Evolutionary conservation across 2,888 invertebrate genomes (phyloP), one percentile per base, ranked within the genome.

Genomic region (Pammene fasciana): DNA sequence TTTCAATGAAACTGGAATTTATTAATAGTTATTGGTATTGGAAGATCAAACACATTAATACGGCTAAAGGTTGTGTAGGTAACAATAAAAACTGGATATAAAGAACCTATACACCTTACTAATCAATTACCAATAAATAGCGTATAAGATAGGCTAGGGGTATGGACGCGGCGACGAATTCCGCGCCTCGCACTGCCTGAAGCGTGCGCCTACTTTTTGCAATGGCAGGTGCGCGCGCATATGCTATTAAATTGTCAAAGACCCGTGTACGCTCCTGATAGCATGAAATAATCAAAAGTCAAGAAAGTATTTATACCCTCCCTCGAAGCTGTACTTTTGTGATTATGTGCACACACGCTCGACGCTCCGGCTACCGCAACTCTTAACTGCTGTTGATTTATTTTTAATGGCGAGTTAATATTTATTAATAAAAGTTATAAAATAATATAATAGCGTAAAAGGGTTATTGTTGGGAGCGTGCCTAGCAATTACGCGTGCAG

Each of bases 181-280:
- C 91, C 88, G 83, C 88, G 86, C 90, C 86, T 84, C 88, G 78
- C 81, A 78, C 82, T 83, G 90, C 88, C 88, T 86, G 88, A 88
- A 90, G 91, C 92, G 88, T 89, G 90, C 84, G 85, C 85, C 86
- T 87, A 87, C 87, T 92, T 92, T 92, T 92, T 92, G 91, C 90
- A 89, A 75, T 72, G 86, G 90, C 92, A 92, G 92, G 92, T 92
- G 92, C 85, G 80, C 75, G 82, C 81, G 84, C 90, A 91, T 91
- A 90, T 91, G 92, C 90, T 90, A 90, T 92, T 92, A 92, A 91
- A 92, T 91, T 92, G 90, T 92, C 92, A 92, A 92, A 91, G 90
- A 85, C 81, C 83, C 79, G 79, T 82, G 78, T 83, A 78, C 78
- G 76, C 79, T 81, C 82, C 82, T 81, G 85, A 87, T 87, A 86